These are phyloP conservation scores for Notoglanidium macrostoma DNA, from an alignment of 2,797 vertebrate genomes.

Conservation along the genomic window DNA sequence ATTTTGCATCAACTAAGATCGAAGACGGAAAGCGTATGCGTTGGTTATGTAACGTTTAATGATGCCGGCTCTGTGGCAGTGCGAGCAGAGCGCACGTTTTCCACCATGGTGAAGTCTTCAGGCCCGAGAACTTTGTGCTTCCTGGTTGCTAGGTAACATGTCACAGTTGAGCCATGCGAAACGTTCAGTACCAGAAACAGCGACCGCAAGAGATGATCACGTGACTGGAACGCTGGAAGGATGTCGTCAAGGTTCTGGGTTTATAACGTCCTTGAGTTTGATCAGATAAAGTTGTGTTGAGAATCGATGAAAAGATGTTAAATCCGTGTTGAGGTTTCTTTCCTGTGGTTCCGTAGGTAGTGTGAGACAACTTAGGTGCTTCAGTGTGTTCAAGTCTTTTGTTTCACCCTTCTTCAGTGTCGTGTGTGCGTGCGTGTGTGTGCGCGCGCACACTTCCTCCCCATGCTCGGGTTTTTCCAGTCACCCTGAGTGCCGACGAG, in stretches of 20 bases:
- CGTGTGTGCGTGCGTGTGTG: not conserved
- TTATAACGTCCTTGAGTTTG: not conserved
- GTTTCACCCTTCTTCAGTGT: not conserved
- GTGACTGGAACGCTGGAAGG: not conserved
- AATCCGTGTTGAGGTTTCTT: not conserved
- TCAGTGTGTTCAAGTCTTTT: not conserved
- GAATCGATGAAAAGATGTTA: not conserved
- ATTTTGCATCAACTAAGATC: not conserved
- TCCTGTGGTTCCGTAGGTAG: not conserved
- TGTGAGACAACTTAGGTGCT: not conserved
- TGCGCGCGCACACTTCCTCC: slow-evolving; percentile 42
- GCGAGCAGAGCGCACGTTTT: too few relatives aligned
- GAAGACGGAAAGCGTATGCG: too few relatives aligned
- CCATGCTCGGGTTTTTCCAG: slow-evolving; percentile 59
- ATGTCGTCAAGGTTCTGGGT: not conserved
- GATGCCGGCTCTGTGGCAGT: not conserved
- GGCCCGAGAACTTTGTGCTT: not conserved
- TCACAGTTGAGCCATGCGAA: not conserved
- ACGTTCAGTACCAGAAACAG: not conserved
- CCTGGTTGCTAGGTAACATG: not conserved
- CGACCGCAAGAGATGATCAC: not conserved
- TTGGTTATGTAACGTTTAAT: not conserved
- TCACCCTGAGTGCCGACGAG: slow-evolving; percentile 48
- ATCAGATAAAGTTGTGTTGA: not conserved
- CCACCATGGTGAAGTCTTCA: not conserved